Evolutionary conservation across 2,797 vertebrate genomes (phyloP).

Genomic region (Leptoclinus maculatus): DNA sequence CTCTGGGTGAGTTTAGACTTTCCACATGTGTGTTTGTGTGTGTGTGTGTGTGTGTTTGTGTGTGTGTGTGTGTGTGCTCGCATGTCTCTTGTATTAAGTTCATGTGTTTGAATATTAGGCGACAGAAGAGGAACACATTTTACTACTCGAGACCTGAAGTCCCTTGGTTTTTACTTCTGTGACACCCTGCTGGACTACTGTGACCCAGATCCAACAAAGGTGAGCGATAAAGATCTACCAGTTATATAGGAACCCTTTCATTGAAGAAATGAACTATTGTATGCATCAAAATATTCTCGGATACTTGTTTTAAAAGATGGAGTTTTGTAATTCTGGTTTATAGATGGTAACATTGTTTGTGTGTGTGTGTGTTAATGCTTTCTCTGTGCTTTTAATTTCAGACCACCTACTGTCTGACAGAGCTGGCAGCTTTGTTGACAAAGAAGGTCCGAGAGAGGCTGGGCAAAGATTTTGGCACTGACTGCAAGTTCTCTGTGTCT

Average conservation of each 20-base stretch:
- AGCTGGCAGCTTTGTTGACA: conserved; percentile 79
- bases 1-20: conserved; percentile 85
- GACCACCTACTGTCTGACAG: conserved; percentile 86
- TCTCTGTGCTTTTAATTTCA: conserved; percentile 63
- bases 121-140: conserved; percentile 90
- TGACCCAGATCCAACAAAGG: conserved; percentile 90
- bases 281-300: background rate
- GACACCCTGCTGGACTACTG: conserved; percentile 95
- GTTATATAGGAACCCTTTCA: background rate
- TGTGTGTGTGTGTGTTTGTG: background rate
- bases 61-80: background rate
- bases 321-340: background rate
- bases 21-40: background rate
- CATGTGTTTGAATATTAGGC: conserved; percentile 74
- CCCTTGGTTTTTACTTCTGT: conserved; percentile 90
- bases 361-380: background rate
- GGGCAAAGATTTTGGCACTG: conserved; percentile 73
- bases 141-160: conserved; percentile 88
- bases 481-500: conserved; percentile 83
- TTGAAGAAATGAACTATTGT: background rate
- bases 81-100: background rate
- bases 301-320: background rate
- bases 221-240: conserved; percentile 52
- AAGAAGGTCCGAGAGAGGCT: conserved; percentile 78
- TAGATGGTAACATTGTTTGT: too few relatives aligned